Base-by-base conservation (phyloP, 1,140 invertebrate genomes). In the Lordiphosa clarofinis region DNA sequence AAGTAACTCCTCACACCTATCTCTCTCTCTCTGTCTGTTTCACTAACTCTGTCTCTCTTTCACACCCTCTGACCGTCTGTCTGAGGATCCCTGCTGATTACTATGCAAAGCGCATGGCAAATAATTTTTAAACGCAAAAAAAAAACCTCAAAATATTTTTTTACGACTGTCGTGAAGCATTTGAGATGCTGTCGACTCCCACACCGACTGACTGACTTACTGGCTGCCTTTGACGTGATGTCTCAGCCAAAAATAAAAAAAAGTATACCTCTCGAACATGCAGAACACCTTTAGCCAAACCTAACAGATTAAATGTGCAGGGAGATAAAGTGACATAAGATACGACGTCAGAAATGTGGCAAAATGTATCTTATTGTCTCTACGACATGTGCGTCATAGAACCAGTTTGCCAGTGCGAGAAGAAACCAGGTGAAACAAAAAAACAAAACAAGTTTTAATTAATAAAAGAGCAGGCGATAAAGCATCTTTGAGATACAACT, bases 51-150 rank as follows among this genome's bases (percentile, higher is more conserved):
- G 10, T 24, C n/a, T n/a, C 36, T 36, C 9, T 37, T 9, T 21
- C 0, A 15, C 19, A 15, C 19, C 13, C 6, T 46, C 10, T 56
- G 7, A 19, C 19, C 10, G 3, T n/a, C 10, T 13, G 36, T 39
- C 19, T 21, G 28, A 42, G 15, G 24, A 35, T 35, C 37, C 31
- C 37, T 43, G 49, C 49, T 52, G 49, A 37, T 52, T 52, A 52
- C 39, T 52, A 52, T 52, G 49, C 49, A 52, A 40, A 52, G 49
- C 49, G 19, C 49, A 52, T 39, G 49, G 37, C 49, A 15, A 36
- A 52, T 52, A 37, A 52, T 52, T 52, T 52, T 50, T 35, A 13
- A 7, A 21, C 37, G 19, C 15, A 21, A 24, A 21, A 52, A 38
- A 52, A 52, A 33, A 37, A 35, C 19, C 37, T 52, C 24, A 52